Evolutionary conservation across 2,888 invertebrate species (phyloP).

Genomic region (Agrochola circellaris): DNA sequence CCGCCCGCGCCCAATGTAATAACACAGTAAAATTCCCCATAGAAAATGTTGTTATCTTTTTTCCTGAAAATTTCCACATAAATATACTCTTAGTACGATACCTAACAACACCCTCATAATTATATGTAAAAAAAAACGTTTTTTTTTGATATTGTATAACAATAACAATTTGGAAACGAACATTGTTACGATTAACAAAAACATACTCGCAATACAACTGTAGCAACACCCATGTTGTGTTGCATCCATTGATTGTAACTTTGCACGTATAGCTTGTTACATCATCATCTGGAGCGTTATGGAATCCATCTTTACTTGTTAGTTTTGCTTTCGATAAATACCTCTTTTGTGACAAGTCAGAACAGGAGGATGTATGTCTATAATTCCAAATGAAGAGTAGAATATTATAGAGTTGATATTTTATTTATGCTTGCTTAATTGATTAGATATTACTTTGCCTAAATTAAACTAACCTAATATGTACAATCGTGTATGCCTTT

Average conservation of each 20-base stretch:
- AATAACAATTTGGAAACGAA: neutral
- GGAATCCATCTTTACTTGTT: constrained; percentile 1
- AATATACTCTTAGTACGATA: too few species aligned
- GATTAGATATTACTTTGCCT: too few species aligned
- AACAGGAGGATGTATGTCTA: neutral
- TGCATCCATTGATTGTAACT: neutral
- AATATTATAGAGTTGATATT: neutral
- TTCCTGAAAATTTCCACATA: too few species aligned
- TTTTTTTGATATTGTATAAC: too few species aligned
- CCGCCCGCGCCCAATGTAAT: too few species aligned
- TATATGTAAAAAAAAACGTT: too few species aligned
- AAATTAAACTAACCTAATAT: too few species aligned
- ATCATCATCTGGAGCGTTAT: neutral
- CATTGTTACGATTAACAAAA: neutral
- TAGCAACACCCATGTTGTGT: neutral
- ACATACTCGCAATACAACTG: neutral
- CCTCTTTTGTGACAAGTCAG: constrained; percentile 8
- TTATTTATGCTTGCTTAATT: too few species aligned
- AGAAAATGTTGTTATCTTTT: too few species aligned
- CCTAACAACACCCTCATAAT: too few species aligned
- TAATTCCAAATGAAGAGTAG: neutral
- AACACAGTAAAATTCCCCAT: too few species aligned
- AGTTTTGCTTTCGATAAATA: constrained; percentile 24
- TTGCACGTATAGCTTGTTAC: constrained; percentile 38
- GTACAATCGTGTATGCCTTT: too few species aligned